A percentile compares a stretch with the other conserved stretches of the same genome.
Evolutionary conservation across 2,797 vertebrate genomes (phyloP).

Genomic region (Antennarius maculatus): DNA sequence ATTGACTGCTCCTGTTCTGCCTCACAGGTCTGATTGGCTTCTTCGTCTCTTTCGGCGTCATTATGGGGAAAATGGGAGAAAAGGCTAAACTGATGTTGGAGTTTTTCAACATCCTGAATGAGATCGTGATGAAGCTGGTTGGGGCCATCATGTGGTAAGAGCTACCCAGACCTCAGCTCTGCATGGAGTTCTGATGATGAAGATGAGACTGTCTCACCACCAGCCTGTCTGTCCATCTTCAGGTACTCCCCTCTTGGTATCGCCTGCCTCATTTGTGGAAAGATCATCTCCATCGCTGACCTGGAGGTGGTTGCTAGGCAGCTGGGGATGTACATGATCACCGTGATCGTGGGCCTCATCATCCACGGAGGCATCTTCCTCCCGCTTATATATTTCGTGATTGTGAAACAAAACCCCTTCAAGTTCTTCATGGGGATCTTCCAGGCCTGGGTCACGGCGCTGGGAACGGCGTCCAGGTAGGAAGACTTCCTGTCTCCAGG

Average conservation of each 20-base stretch:
- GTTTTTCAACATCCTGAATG: slow-evolving; percentile 98
- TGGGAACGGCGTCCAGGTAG: slow-evolving; percentile 99
- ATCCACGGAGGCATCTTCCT: slow-evolving; percentile 98
- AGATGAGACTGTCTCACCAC: not conserved
- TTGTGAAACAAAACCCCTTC: slow-evolving; percentile 93
- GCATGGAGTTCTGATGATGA: too few relatives aligned
- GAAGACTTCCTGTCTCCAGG: not conserved
- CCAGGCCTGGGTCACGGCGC: slow-evolving; percentile 98
- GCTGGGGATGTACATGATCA: slow-evolving; percentile 99
- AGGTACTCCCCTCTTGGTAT: slow-evolving; percentile 99
- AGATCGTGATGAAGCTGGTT: slow-evolving; percentile 96
- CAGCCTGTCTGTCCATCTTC: slow-evolving; percentile 33
- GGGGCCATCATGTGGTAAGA: slow-evolving; percentile 98
- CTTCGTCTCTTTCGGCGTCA: slow-evolving; percentile 97
- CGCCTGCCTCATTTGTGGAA: slow-evolving; percentile 96
- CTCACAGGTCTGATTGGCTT: slow-evolving; percentile 95
- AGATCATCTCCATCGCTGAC: slow-evolving; percentile 98
- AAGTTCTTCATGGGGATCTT: slow-evolving; percentile 96
- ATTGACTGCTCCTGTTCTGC: slow-evolving; percentile 11
- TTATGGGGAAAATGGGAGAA: slow-evolving; percentile 99
- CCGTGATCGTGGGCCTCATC: slow-evolving; percentile 94
- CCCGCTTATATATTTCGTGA: slow-evolving; percentile 93
- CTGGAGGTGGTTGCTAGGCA: slow-evolving; percentile 94
- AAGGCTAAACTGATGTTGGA: slow-evolving; percentile 97
- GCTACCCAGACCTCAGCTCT: not conserved